Evolutionary conservation across 2,888 invertebrate species (phyloP).

Genomic region (Coenonympha arcania): DNA sequence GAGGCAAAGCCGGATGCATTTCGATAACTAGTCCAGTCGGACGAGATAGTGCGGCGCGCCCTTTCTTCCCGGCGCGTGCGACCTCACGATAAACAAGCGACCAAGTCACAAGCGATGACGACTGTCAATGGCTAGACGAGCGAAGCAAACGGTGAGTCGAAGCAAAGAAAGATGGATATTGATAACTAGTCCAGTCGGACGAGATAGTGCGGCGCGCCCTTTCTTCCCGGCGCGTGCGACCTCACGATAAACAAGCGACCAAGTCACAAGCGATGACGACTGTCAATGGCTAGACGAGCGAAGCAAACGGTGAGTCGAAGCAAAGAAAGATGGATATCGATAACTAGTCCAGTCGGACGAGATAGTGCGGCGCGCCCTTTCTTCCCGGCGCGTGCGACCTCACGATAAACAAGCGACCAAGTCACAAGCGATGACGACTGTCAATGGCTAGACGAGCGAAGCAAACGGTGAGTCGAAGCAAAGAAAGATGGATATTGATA

Average conservation of each 20-base stretch:
- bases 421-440: not conserved
- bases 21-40: slow-evolving; percentile 30
- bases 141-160: not conserved
- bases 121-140: not conserved
- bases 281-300: not conserved
- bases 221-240: slow-evolving; percentile 59
- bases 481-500: slow-evolving; percentile 26
- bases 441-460: not conserved
- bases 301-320: not conserved
- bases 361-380: slow-evolving; percentile 50
- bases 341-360: slow-evolving; percentile 36
- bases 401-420: slow-evolving; percentile 1
- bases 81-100: slow-evolving; percentile 5
- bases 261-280: slow-evolving; percentile 4
- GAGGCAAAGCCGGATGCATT: slow-evolving; percentile 21
- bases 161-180: slow-evolving; percentile 22
- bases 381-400: slow-evolving; percentile 57
- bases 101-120: slow-evolving; percentile 5
- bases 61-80: slow-evolving; percentile 61
- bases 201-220: slow-evolving; percentile 51
- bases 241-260: not conserved
- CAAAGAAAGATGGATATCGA: slow-evolving; percentile 23
- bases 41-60: slow-evolving; percentile 51
- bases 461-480: not conserved
- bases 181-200: slow-evolving; percentile 33